phyloP scores from a whole-genome alignment of 2,797 vertebrate genomes.

The Okamejei kenojei region DNA sequence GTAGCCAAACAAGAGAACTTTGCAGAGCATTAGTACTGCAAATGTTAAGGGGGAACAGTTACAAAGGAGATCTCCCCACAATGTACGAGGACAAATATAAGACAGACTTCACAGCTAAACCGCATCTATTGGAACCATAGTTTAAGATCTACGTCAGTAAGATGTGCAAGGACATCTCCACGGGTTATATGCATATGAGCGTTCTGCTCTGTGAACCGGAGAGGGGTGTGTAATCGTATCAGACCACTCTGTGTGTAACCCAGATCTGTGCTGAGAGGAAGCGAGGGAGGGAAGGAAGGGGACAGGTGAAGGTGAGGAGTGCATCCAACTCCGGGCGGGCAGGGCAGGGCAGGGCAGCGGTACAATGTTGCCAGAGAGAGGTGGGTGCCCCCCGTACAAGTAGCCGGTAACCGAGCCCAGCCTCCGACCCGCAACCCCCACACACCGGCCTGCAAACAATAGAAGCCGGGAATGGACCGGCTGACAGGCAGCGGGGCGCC shows the following conservation, averaged over 20 bases:
- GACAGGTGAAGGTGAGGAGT: too few relatives aligned
- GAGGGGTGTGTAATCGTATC: not conserved
- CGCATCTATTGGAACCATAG: not conserved
- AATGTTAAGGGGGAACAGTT: not conserved
- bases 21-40: not conserved
- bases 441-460: not conserved
- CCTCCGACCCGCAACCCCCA: not conserved
- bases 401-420: too few relatives aligned
- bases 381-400: too few relatives aligned
- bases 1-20: too few relatives aligned
- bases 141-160: too few relatives aligned
- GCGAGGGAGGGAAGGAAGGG: not conserved
- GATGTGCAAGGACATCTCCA: not conserved
- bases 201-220: too few relatives aligned
- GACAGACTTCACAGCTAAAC: not conserved
- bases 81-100: not conserved
- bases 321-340: too few relatives aligned
- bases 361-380: too few relatives aligned
- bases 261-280: not conserved
- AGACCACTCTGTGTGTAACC: not conserved
- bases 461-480: not conserved
- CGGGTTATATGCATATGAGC: too few relatives aligned
- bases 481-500: not conserved
- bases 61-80: too few relatives aligned
- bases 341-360: too few relatives aligned